phyloP scores from a whole-genome alignment of 1,140 invertebrate genomes.

The Antheraea pernyi region DNA sequence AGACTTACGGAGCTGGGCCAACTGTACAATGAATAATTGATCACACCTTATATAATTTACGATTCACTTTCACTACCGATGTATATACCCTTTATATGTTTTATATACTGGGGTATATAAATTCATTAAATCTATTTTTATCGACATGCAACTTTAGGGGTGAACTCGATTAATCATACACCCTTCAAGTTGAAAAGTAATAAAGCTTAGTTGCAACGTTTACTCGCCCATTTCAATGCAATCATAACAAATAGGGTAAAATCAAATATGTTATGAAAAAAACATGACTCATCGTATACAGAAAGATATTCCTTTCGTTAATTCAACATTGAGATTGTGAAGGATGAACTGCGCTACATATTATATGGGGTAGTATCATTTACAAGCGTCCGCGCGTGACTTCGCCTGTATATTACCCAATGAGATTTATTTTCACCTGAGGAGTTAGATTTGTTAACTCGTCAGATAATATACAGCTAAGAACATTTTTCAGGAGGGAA shows the following conservation, averaged over 20 bases:
- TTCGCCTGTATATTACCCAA: background rate
- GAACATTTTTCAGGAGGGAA: no score
- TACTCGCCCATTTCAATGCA: conserved; percentile 2
- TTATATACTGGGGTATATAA: background rate
- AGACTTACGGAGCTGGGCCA: no score
- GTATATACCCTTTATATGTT: background rate
- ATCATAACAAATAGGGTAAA: conserved; percentile 3
- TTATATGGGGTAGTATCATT: background rate
- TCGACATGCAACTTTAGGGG: conserved; percentile 12
- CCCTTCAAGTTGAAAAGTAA: background rate
- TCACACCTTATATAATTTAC: background rate
- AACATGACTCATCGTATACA: background rate
- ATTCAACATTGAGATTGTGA: background rate
- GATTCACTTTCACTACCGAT: background rate
- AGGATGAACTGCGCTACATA: background rate
- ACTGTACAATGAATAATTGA: no score
- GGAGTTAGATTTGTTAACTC: no score
- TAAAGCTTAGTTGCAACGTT: background rate
- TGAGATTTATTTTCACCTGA: background rate
- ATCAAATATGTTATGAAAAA: background rate
- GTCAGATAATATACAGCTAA: no score
- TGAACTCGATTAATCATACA: conserved; percentile 9
- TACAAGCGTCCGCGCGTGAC: no score
- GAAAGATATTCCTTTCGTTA: background rate
- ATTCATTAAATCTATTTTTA: conserved; percentile 10